phyloP scores from a whole-genome alignment of 2,797 vertebrate genomes.

The Gastrophryne carolinensis region DNA sequence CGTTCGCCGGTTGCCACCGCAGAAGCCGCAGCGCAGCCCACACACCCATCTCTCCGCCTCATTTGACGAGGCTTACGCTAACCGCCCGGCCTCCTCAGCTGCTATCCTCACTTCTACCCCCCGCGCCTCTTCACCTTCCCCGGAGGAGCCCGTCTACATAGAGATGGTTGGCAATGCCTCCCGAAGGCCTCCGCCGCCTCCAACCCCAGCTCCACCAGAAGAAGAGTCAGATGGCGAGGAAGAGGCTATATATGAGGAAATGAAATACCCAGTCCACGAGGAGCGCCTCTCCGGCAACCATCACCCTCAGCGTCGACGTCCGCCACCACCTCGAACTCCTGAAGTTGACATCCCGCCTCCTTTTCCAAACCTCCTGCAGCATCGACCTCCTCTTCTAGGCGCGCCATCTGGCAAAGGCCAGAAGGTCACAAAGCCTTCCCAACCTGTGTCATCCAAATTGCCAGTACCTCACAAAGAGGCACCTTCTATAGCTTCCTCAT shows the following conservation, averaged over 20 bases:
- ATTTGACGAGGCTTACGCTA: constrained; percentile 67
- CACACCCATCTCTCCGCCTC: constrained; percentile 83
- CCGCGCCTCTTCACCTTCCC: constrained; percentile 58
- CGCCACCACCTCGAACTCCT: constrained; percentile 77
- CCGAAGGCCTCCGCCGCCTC: constrained; percentile 67
- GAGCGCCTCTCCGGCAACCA: constrained; percentile 60
- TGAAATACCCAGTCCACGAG: constrained; percentile 85
- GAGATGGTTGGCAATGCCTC: constrained; percentile 92
- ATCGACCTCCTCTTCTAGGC: constrained; percentile 85
- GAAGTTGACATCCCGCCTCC: constrained; percentile 87
- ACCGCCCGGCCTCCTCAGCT: constrained; percentile 72
- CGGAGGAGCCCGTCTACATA: constrained; percentile 88
- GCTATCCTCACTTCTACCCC: constrained; percentile 66
- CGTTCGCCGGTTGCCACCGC: constrained; percentile 81
- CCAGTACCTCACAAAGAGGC: constrained; percentile 61
- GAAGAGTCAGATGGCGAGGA: constrained; percentile 86
- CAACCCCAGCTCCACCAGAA: constrained; percentile 67
- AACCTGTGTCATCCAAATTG: constrained; percentile 64
- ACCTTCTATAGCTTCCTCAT: background rate
- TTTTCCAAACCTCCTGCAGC: constrained; percentile 89
- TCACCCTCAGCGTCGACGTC: constrained; percentile 65
- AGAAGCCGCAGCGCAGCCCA: constrained; percentile 87
- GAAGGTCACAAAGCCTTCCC: constrained; percentile 58
- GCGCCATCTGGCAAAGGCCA: constrained; percentile 83
- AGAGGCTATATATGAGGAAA: constrained; percentile 93